Conservation (phyloP, 2,888 invertebrate species). For the Synergus japonicus region DNA sequence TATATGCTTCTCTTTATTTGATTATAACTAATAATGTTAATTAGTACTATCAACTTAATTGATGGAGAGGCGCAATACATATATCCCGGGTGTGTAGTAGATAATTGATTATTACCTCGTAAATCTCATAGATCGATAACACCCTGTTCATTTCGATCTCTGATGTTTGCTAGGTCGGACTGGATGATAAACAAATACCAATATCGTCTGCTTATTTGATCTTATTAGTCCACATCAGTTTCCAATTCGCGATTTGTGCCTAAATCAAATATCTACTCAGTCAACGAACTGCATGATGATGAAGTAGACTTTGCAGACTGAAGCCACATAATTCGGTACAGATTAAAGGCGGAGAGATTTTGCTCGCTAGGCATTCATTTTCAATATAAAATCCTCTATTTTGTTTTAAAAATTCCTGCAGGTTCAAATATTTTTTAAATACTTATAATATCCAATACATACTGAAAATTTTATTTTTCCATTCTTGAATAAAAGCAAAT, state of each 20-base stretch:
- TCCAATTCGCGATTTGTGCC: slow-evolving; percentile 29
- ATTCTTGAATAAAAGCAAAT: not conserved
- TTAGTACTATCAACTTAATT: not conserved
- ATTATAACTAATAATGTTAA: not conserved
- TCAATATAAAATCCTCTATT: not conserved
- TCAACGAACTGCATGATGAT: slow-evolving; percentile 33
- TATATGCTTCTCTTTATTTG: no score
- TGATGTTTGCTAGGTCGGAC: slow-evolving; percentile 19
- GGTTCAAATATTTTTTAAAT: no score
- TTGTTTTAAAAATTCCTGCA: no score
- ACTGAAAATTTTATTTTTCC: not conserved
- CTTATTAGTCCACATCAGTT: slow-evolving; percentile 32
- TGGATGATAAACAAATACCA: slow-evolving; percentile 34
- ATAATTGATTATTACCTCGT: not conserved
- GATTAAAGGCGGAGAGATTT: not conserved
- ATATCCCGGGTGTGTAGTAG: not conserved
- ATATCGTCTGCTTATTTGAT: slow-evolving; percentile 39
- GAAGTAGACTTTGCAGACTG: slow-evolving; percentile 24
- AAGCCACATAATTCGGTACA: slow-evolving; percentile 1
- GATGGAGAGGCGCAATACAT: not conserved
- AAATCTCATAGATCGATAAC: not conserved
- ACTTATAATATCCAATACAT: not conserved
- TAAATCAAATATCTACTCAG: slow-evolving; percentile 37
- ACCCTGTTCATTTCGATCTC: slow-evolving; percentile 1
- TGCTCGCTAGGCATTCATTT: not conserved